Conservation (phyloP, 2,113 vertebrate genomes). For the Cephalopterus ornatus region DNA sequence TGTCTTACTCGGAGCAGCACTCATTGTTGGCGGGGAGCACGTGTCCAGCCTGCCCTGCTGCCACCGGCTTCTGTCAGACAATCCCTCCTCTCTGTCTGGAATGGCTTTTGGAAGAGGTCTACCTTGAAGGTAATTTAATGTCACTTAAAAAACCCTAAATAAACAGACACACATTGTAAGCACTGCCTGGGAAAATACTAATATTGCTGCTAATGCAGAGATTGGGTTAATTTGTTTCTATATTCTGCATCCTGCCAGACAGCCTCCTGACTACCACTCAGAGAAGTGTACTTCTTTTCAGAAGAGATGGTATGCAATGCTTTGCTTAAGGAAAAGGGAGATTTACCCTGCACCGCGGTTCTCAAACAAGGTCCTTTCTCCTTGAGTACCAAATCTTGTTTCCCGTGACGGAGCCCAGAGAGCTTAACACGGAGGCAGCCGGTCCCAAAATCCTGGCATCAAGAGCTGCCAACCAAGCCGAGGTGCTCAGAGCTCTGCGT, state of each 20-base stretch:
- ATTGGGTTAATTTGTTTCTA: not conserved
- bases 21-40: rapidly evolving
- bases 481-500: not conserved
- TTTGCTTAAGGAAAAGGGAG: not conserved
- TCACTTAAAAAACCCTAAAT: not conserved
- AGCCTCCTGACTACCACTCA: not conserved
- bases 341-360: not conserved
- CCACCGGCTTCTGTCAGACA: not conserved
- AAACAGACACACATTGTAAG: not conserved
- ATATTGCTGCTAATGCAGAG: not conserved
- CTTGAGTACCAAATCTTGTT: not conserved
- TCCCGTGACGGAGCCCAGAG: not conserved
- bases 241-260: not conserved
- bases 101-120: not conserved
- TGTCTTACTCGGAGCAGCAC: not conserved
- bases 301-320: not conserved
- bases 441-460: not conserved
- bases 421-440: rapidly evolving
- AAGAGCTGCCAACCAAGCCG: rapidly evolving
- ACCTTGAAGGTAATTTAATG: not conserved
- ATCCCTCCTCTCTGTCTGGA: not conserved
- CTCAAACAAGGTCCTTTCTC: not conserved
- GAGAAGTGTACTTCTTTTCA: not conserved
- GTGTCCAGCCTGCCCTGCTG: not conserved
- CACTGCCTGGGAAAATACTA: not conserved